Evolutionary conservation across 2,888 invertebrate genomes (phyloP), one percentile per base, ranked within the genome.

Genomic region (Eilema depressum): DNA sequence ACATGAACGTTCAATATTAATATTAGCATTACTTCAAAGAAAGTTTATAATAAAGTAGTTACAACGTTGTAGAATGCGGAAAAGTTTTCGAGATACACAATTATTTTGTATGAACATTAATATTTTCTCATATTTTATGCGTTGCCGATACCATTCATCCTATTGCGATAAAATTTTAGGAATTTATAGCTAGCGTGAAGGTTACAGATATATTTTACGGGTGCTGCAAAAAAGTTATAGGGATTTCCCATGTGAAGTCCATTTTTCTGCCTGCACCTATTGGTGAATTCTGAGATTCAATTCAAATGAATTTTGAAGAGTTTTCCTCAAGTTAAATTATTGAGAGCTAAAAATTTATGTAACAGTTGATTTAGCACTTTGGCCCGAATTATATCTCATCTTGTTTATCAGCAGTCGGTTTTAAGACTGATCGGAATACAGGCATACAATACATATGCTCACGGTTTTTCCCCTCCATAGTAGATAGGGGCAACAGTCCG

Each of bases 401-500:
- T 56, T 47, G 53, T 62, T 67, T 61, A 41, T 68, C 68, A 53
- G 62, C 68, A 68, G 30, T 11, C 25, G 61, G 26, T 53, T 61
- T 66, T 37, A 66, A 66, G 26, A 60, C 28, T 57, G 17, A 14
- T 23, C 23, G 17, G 57, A 17, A 63, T 37, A 41, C 10, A 63
- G 14, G 20, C 11, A 11, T 47, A 33, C 17, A 62, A 1, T 3
- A 60, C 30, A 17, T 2, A 14, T 10, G 11, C 1, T 14, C 30
- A 33, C 30, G 30, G 8, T 1, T 33, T 33, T 33, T 8, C 30
- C 12, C 14, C 37, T 37, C 12, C 37, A 5, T 11, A 12, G 37
- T 14, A 37, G 12, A 14, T 8, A 37, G 37, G 12, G 37, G 12
- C 14, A 14, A 37, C 14, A 14, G 37, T 3, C 12, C 2, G 14